Evolutionary conservation across 1,140 invertebrate genomes (phyloP).

Genomic region (Drosophila erecta): DNA sequence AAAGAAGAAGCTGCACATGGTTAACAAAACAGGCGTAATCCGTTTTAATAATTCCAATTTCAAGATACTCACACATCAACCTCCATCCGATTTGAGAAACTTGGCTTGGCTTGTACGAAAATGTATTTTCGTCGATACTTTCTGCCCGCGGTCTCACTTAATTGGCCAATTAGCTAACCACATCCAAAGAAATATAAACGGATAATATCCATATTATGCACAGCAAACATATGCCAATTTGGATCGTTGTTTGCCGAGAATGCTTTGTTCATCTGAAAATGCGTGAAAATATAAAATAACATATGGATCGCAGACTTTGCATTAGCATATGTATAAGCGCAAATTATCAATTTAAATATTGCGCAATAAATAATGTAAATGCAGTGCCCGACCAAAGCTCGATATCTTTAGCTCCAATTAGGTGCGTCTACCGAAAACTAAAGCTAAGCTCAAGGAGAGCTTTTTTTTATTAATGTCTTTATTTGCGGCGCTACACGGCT

Average conservation of each 20-base stretch:
- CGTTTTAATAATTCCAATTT: conserved; percentile 51
- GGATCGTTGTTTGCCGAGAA: conserved; percentile 26
- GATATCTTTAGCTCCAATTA: conserved; percentile 21
- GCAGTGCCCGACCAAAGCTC: conserved; percentile 8
- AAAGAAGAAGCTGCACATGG: conserved; percentile 10
- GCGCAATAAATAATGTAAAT: conserved; percentile 36
- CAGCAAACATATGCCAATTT: conserved; percentile 6
- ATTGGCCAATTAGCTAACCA: conserved; percentile 71
- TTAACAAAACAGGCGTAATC: conserved; percentile 28
- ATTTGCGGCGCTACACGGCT: conserved; percentile 4
- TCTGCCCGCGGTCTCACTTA: conserved; percentile 32
- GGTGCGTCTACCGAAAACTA: conserved; percentile 13
- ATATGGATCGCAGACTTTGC: conserved; percentile 9
- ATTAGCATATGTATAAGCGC: conserved; percentile 14
- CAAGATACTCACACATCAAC: conserved; percentile 33
- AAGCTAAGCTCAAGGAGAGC: conserved; percentile 15
- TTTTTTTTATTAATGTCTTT: conserved; percentile 17
- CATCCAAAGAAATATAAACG: conserved; percentile 13
- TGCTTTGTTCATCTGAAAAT: conserved; percentile 20
- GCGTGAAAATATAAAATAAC: conserved; percentile 28
- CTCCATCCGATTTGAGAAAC: conserved; percentile 34
- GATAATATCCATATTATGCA: conserved; percentile 8
- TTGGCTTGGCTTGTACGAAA: conserved; percentile 30
- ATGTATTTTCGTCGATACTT: conserved; percentile 24
- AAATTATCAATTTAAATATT: conserved; percentile 31